phyloP scores from a whole-genome alignment of 37 sponge, comb jelly and placozoan species.

The Amphimedon queenslandica region DNA sequence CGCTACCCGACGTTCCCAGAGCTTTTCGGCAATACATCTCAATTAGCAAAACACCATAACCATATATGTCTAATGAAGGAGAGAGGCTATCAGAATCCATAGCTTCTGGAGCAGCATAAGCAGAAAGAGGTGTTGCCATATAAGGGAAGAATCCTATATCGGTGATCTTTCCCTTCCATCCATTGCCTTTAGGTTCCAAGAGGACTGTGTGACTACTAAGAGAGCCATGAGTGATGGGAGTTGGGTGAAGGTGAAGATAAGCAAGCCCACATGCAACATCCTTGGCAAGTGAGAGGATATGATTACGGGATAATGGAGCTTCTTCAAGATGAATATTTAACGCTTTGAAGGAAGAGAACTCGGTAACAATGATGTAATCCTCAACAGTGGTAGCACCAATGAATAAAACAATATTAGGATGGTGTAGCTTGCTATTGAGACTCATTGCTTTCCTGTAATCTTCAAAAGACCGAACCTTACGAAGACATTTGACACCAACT shows the following conservation, averaged over 20 bases:
- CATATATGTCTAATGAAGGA: neutral
- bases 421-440: neutral
- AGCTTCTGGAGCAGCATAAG: constrained; percentile 1
- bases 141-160: neutral
- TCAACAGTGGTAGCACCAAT: neutral
- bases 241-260: neutral
- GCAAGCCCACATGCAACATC: neutral
- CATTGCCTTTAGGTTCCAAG: neutral
- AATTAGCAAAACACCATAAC: constrained; percentile 1
- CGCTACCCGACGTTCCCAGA: neutral
- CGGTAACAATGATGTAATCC: neutral
- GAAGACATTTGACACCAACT: neutral
- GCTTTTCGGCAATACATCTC: neutral
- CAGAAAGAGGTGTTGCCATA: neutral
- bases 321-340: neutral
- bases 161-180: neutral
- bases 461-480: neutral
- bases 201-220: neutral
- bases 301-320: neutral
- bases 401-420: neutral
- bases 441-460: neutral
- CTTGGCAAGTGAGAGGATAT: neutral
- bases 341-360: neutral
- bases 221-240: neutral
- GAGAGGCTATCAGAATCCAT: neutral